Percentiles rank a stretch among this genome's conserved stretches.
Conservation (phyloP, 2,888 invertebrate species). For the Zygothrica quintamaculata region DNA sequence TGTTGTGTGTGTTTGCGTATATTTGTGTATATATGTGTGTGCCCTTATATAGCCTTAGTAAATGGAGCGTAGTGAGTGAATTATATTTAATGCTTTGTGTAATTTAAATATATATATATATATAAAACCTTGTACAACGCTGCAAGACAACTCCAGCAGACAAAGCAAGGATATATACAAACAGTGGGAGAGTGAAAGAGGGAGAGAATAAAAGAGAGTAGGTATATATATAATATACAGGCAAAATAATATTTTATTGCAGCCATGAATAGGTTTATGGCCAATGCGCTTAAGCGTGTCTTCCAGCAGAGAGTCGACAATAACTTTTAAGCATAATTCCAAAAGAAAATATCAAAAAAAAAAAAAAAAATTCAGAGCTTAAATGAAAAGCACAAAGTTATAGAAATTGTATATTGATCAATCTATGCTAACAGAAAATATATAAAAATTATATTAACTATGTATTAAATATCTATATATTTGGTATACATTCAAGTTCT, state of each 20-base stretch:
- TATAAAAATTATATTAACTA: too few species aligned
- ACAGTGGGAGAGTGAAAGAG: constrained; percentile 1
- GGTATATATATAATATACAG: constrained; percentile 14
- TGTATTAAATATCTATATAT: too few species aligned
- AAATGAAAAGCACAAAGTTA: too few species aligned
- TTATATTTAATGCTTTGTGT: constrained; percentile 79
- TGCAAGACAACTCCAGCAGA: constrained; percentile 14
- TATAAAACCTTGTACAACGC: constrained; percentile 60
- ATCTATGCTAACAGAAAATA: too few species aligned
- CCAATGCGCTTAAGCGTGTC: constrained; percentile 30
- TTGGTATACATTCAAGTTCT: too few species aligned
- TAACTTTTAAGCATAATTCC: constrained; percentile 6
- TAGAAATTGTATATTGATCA: too few species aligned
- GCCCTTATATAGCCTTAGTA: constrained; percentile 68
- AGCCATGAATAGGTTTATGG: constrained; percentile 43
- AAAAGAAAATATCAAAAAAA: too few species aligned
- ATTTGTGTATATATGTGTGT: too few species aligned
- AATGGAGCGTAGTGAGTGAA: constrained; percentile 79
- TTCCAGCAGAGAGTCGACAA: constrained; percentile 48
- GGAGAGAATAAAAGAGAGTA: neutral
- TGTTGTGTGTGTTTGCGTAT: too few species aligned
- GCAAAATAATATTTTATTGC: constrained; percentile 51
- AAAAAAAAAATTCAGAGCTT: neutral
- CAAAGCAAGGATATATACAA: neutral
- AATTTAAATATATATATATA: constrained; percentile 73